Base-by-base conservation (phyloP, 2,113 vertebrate species). In the Serinus canaria region DNA sequence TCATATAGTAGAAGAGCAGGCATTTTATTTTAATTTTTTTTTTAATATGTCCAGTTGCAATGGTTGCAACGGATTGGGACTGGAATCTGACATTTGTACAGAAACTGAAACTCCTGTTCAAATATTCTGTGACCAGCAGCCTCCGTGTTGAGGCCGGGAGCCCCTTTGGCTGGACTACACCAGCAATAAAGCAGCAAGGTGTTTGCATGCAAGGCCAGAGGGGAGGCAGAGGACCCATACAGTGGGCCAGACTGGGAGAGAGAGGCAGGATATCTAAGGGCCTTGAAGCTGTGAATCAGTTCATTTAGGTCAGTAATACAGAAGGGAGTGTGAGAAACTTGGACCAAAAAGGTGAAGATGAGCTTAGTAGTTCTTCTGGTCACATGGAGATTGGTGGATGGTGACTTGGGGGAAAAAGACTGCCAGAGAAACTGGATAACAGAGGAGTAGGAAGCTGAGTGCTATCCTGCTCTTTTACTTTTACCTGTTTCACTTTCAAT, bases 231-330 rank as follows among this genome's bases (percentile, higher is more conserved):
- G 49, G 19, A 73, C 5, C 10, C 39, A 23, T 0, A 0, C 17
- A 16, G 1, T 0, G 2, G 18, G 31, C 4, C 43, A 41, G 25
- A 15, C 22, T 27, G 62, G 46, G 14, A 66, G 10, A 13, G 13
- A 59, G n/a, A 78, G 31, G 20, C 39, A 79, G 62, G 23, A 31
- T 15, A 64, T 41, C 22, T 15, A 39, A 56, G 14, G 24, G 11
- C 30, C 37, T 73, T 25, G n/a, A 52, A 60, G 67, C 14, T 56
- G 31, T 19, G 25, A 49, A 64, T 19, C 2, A 78, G 30, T 68
- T 37, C 1, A 41, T 28, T 76, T 16, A 64, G 30, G 50, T 23
- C 27, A 60, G 24, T 13, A 37, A 43, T 62, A 69, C 59, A 33
- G 37, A 59, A 72, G 21, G 14, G 1, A 37, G 21, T 2, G 2